Evolutionary conservation across 2,888 invertebrate species (phyloP), one percentile per base, ranked within the genome.

Genomic region (Spilarctia lutea): DNA sequence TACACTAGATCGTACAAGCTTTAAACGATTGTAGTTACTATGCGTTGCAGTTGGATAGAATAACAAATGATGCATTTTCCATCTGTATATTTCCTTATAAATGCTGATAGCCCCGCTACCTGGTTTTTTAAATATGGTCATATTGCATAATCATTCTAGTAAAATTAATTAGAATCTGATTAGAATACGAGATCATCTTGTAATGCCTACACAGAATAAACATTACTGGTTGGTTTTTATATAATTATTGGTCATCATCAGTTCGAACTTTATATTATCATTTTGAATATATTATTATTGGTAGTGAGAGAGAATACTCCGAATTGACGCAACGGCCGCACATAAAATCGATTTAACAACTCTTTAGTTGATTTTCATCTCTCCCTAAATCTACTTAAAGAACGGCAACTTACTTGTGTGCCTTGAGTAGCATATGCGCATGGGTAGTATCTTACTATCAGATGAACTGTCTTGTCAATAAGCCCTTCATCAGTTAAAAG

Each of bases 1-100:
- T 27, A 24, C 56, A n/a, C 11, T n/a, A 52, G n/a, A 10, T n/a
- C n/a, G n/a, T 24, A 52, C 20, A 52, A 24, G 24, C 24, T 11
- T n/a, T 10, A 3, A 11, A n/a, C n/a, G 56, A 10, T 11, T 56
- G 56, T 56, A 56, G n/a, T 56, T n/a, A 56, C 65, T 35, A 35
- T 33, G 27, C 35, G 39, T 39, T 7, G 56, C 66, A 33, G 65
- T 70, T 56, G 56, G 56, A 16, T 56, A 70, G 76, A 79, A 81
- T 80, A 65, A 20, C 72, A 81, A 77, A 48, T 68, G 30, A 66
- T 16, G 45, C 35, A 72, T 72, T 72, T 65, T 66, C 24, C 71
- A 78, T 77, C 67, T 74, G 79, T 75, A 70, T 75, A 75, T 81
- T 83, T 75, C 75, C 80, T 83, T 80, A 76, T 83, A 70, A 42